Base-by-base conservation (phyloP, 1,140 invertebrate genomes). In the Scaptomyza pallida region DNA sequence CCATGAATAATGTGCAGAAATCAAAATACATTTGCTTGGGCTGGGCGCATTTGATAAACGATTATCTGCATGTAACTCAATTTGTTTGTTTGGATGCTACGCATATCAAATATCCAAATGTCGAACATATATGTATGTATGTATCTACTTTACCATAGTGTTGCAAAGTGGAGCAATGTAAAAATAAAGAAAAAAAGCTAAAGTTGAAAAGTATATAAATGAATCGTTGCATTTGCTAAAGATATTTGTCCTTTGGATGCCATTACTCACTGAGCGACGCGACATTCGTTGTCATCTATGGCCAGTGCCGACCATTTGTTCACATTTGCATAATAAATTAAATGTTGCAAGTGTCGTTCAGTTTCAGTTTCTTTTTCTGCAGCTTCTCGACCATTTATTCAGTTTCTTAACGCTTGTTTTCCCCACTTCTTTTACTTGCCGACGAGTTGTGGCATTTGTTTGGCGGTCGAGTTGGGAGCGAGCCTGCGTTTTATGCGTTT, bases 241-340 rank as follows among this genome's bases (percentile, higher is more conserved):
- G 61, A 63, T 70, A 88, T 73, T 88, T 68, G 76, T 77, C 70
- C 69, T 88, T 88, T 55, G 19, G 61, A 15, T 44, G 74, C 70
- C 81, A 85, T 85, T 85, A 85, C 35, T 85, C 82, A 85, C 33
- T n/a, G n/a, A 37, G 33, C 72, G 30, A 26, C 35, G 35, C 51
- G 44, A 71, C 61, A 60, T 23, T 37, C 47, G 59, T 74, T 85
- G 81, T 85, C 82, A 85, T 85, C 81, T 88, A 88, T 85, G 82
- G 74, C 75, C 45, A 75, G 65, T 73, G 61, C 65, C 65, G 73
- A 65, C 82, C 82, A 85, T 85, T 85, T 88, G 77, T 85, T 85
- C 82, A 81, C 81, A 85, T 85, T 85, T 85, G 82, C 80, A 85
- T 85, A 85, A 85, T 85, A 85, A 85, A 88, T 85, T 85, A 86